Evolutionary conservation across 2,888 invertebrate species (phyloP).

Genomic region (Pyrocoelia pectoralis): DNA sequence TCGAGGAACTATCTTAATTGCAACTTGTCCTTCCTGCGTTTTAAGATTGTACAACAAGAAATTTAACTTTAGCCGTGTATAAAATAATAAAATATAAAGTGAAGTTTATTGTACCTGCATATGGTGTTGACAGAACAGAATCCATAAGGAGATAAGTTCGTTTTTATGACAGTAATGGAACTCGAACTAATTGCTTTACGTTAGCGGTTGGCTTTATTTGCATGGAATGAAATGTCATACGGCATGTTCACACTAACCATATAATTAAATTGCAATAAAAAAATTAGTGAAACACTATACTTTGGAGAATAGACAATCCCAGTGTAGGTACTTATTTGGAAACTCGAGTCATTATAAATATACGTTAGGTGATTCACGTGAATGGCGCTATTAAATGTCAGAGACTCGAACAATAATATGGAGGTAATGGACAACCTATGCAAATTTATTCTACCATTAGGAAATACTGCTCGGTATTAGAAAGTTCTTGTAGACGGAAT

Average conservation of each 20-base stretch:
- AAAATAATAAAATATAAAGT: conserved; percentile 7
- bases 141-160: conserved; percentile 2
- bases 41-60: neutral
- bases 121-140: neutral
- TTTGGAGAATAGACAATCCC: conserved; percentile 26
- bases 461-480: conserved; percentile 1
- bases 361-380: conserved; percentile 26
- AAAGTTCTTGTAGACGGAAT: neutral
- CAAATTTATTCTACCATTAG: conserved; percentile 24
- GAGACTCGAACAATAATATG: conserved; percentile 21
- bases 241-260: conserved; percentile 19
- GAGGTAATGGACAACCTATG: conserved; percentile 25
- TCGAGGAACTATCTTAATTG: conserved; percentile 3
- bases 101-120: conserved; percentile 4
- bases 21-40: neutral
- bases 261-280: conserved; percentile 28
- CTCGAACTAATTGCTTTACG: neutral
- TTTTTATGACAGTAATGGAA: neutral
- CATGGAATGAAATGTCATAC: conserved; percentile 16
- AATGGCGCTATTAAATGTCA: conserved; percentile 32
- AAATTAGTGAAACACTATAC: conserved; percentile 28
- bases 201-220: conserved; percentile 8
- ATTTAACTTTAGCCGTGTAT: neutral
- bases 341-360: conserved; percentile 30
- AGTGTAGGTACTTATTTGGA: conserved; percentile 30